Base-by-base conservation (phyloP, 2,888 invertebrate species). In the Melikaiella ostensackeni region DNA sequence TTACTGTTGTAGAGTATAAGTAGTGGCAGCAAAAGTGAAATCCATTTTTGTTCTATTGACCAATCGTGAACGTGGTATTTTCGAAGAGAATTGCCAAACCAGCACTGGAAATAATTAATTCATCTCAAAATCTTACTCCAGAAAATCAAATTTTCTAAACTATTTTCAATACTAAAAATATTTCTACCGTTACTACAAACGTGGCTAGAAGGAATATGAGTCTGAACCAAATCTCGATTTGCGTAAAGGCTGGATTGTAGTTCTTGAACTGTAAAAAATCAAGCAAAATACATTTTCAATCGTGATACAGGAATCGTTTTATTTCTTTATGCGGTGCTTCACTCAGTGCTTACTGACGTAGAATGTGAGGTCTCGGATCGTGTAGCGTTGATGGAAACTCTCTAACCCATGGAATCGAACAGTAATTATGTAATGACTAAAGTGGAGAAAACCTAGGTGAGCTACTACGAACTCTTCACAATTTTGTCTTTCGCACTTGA, bases 21-120 rank as follows among this genome's bases (percentile, higher is more conserved):
- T 33, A 98, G 92, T 0, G 98, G 98, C 84, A 99, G 92, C 76
- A 99, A 93, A 57, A 97, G 92, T 0, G 97, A 96, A 91, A 98
- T 95, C 99, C 99, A 99, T 91, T 97, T 98, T 90, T 99, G 99
- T 92, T 99, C 99, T 87, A 98, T 97, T 0, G 98, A 98, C 99
- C 98, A 99, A 91, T 98, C 98, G 85, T 95, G 94, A 62, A 97
- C 93, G 0, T 96, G 95, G 92, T 97, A 99, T 89, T 96, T 97
- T 84, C 97, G 93, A 83, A 99, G 92, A 0, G 96, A 95, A 91
- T 98, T 97, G 55, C 97, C 96, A 91, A 98, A 98, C 96, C 98
- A 97, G 90, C 97, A 97, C 99, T 99, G 92, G 82, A 93, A 78
- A 74, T 7, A 79, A 74, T 24, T 77, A n/a, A 64, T n/a, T 24